Evolutionary conservation across 2,797 vertebrate species (phyloP), one percentile per base, ranked within the genome.

Genomic region (Pseudotriccus pelzelni): DNA sequence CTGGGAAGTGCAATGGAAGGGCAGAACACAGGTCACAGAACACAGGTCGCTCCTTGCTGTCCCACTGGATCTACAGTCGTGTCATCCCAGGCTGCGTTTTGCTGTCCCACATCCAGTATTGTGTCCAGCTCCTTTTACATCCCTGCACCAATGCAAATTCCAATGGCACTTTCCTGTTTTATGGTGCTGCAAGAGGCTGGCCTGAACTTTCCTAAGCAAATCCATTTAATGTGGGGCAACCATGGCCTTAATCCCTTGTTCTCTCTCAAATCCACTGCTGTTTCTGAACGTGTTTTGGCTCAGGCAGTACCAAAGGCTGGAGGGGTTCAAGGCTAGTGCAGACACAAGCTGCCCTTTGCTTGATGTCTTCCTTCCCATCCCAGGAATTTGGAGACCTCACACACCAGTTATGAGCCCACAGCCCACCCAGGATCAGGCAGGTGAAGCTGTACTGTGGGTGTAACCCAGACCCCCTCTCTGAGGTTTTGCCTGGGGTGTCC

Each of bases 161-260:
- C 43, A 55, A 2, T 2, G 23, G 13, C 10, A 3, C 18, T 62
- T n/a, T 36, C 16, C 39, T 67, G 32, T 23, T 49, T 37, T 44
- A 30, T 7, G 10, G 46, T 17, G 7, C 12, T 49, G 18, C 34
- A 32, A 28, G 12, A 70, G 34, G 20, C 43, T 66, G 25, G 9
- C 13, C 52, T 44, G 23, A 32, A 12, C 27, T 41, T n/a, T 44
- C 12, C 36, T 39, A 22, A 78, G 34, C 41, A 49, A 41, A 53
- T 14, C 21, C 10, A 2, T 43, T 58, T 53, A 58, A 73, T 14
- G 15, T 9, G 11, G 13, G 27, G n/a, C 25, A 63, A 15, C 55
- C 14, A 0, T 0, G 5, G 22, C 37, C 25, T 56, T 63, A 39
- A 22, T 58, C 25, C 36, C 46, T 22, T 0, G 0, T 21, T 74